phyloP scores from a whole-genome alignment of 1,140 invertebrate species.

The Heliconius congener region DNA sequence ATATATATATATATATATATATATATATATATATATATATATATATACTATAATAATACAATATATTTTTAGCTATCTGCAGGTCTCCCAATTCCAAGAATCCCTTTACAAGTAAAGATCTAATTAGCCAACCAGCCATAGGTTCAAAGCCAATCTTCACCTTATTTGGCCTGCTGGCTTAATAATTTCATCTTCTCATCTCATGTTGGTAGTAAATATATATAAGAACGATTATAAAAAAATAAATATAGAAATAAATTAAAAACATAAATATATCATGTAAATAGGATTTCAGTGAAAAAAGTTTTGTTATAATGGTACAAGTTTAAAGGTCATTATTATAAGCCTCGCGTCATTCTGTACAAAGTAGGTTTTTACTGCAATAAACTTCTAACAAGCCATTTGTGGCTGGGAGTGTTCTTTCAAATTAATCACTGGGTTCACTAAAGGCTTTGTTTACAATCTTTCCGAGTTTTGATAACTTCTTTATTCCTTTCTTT shows the following conservation, averaged over 20 bases:
- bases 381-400: constrained; percentile 50
- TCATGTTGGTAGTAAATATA: too few relatives aligned
- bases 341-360: constrained; percentile 47
- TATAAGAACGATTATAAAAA: background rate
- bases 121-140: too few relatives aligned
- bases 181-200: too few relatives aligned
- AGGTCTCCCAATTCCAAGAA: too few relatives aligned
- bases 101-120: too few relatives aligned
- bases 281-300: constrained; percentile 20
- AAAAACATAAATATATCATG: constrained; percentile 16
- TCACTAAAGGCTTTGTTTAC: constrained; percentile 40
- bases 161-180: too few relatives aligned
- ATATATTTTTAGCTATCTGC: too few relatives aligned
- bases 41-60: too few relatives aligned
- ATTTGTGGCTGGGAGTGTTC: constrained; percentile 44
- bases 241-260: constrained; percentile 14
- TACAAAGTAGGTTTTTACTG: constrained; percentile 47
- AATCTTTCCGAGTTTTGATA: constrained; percentile 39
- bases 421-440: constrained; percentile 45
- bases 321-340: constrained; percentile 47
- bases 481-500: constrained; percentile 33
- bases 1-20: too few relatives aligned
- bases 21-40: too few relatives aligned
- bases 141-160: too few relatives aligned
- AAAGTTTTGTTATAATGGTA: constrained; percentile 40